Conservation (phyloP, 2,113 vertebrate species). For the Empidonax alnorum region DNA sequence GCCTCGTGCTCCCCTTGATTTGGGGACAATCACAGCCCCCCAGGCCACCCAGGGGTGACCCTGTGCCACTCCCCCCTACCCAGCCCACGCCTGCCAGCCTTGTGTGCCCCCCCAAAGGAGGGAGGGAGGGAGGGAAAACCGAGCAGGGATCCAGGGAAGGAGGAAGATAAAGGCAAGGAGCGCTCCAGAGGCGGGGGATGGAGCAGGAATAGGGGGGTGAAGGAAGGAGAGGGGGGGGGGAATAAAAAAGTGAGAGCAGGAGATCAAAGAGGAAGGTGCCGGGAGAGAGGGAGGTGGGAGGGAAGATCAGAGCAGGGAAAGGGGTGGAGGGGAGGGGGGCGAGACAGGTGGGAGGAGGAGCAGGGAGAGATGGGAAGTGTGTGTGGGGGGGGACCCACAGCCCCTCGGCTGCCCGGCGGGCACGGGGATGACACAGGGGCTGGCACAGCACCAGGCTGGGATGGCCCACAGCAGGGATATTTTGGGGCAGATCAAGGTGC, state of each 20-base stretch:
- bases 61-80: not conserved
- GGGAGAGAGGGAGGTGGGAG: not conserved
- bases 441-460: not conserved
- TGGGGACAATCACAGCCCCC: not conserved
- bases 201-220: not conserved
- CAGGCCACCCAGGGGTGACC: not conserved
- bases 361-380: not conserved
- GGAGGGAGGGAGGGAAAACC: not conserved
- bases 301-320: not conserved
- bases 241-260: not conserved
- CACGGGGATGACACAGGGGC: not conserved
- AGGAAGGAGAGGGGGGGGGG: not conserved
- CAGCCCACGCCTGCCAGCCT: not conserved
- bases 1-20: not conserved
- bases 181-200: not conserved
- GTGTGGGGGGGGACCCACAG: not conserved
- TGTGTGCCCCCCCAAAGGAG: too few relatives aligned
- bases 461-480: not conserved
- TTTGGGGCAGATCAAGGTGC: not conserved
- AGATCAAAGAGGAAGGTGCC: conserved; percentile 22
- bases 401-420: not conserved
- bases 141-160: not conserved
- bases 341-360: not conserved
- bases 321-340: not conserved
- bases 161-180: not conserved